phyloP scores from a whole-genome alignment of 2,797 vertebrate species.

The Melanotaenia parkinsoni region DNA sequence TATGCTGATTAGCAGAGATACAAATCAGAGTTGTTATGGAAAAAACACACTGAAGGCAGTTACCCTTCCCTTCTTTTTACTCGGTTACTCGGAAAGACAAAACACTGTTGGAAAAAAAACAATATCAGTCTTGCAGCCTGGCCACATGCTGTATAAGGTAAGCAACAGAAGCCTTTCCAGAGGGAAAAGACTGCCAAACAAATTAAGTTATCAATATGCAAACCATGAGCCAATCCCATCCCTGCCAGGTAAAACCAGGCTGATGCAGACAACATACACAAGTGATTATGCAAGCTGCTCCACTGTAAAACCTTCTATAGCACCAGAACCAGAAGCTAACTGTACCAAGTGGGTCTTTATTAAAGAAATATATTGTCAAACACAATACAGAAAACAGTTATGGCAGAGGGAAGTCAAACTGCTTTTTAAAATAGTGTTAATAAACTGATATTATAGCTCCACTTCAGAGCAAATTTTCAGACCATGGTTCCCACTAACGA shows the following conservation, averaged over 20 bases:
- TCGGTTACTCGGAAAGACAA: slow-evolving; percentile 27
- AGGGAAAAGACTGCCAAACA: slow-evolving; percentile 46
- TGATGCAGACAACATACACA: slow-evolving; percentile 15
- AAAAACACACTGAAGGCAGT: slow-evolving; percentile 7
- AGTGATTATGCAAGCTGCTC: neutral
- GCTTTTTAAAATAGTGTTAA: neutral
- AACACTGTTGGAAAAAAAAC: slow-evolving; percentile 27
- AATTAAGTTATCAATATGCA: slow-evolving; percentile 65
- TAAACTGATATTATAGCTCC: neutral
- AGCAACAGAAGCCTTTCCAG: slow-evolving; percentile 20
- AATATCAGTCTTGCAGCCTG: slow-evolving; percentile 15
- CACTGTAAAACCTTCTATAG: neutral
- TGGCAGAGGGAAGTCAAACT: neutral
- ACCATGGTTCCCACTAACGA: neutral
- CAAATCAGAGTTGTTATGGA: slow-evolving; percentile 42
- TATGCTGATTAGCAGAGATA: slow-evolving; percentile 37
- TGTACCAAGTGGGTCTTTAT: neutral
- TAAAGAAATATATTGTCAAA: neutral
- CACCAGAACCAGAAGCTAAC: neutral
- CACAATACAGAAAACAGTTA: neutral
- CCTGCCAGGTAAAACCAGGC: slow-evolving; percentile 17
- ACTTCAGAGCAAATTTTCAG: neutral
- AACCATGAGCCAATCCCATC: slow-evolving; percentile 35
- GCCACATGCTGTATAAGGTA: slow-evolving; percentile 32
- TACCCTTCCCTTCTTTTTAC: neutral